Conservation (phyloP, 2,113 vertebrate genomes). For the Passerina amoena region DNA sequence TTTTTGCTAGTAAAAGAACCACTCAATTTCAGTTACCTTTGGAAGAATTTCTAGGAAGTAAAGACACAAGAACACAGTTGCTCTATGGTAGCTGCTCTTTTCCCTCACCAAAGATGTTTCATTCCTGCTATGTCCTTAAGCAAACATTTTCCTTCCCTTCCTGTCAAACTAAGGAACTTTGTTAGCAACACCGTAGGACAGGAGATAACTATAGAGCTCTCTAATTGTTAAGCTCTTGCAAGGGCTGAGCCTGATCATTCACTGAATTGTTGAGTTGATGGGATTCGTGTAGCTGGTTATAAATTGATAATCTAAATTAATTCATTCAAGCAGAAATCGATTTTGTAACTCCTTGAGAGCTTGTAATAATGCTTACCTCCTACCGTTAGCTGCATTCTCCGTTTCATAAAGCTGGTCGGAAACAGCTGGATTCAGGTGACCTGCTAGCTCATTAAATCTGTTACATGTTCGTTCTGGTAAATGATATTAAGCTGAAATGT, state of each 20-base stretch:
- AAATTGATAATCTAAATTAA: conserved; percentile 90
- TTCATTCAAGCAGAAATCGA: conserved; percentile 87
- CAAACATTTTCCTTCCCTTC: conserved; percentile 46
- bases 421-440: conserved; percentile 90
- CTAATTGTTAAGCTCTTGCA: conserved; percentile 69
- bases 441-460: conserved; percentile 88
- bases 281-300: conserved; percentile 82
- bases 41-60: not conserved
- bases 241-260: conserved; percentile 76
- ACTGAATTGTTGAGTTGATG: conserved; percentile 80
- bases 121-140: not conserved
- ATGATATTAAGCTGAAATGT: conserved; percentile 86
- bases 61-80: not conserved
- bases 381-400: conserved; percentile 76
- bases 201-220: conserved; percentile 21
- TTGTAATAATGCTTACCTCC: conserved; percentile 83
- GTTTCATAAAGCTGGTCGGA: conserved; percentile 82
- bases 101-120: not conserved
- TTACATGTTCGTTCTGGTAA: conserved; percentile 83
- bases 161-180: conserved; percentile 15
- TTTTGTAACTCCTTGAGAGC: conserved; percentile 81
- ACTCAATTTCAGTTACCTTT: not conserved
- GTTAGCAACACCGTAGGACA: not conserved
- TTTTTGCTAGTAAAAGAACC: not conserved
- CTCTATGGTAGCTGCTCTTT: not conserved